These are phyloP conservation scores for Bruchidius siliquastri DNA, from an alignment of 2,888 invertebrate genomes.

Conservation along the genomic window DNA sequence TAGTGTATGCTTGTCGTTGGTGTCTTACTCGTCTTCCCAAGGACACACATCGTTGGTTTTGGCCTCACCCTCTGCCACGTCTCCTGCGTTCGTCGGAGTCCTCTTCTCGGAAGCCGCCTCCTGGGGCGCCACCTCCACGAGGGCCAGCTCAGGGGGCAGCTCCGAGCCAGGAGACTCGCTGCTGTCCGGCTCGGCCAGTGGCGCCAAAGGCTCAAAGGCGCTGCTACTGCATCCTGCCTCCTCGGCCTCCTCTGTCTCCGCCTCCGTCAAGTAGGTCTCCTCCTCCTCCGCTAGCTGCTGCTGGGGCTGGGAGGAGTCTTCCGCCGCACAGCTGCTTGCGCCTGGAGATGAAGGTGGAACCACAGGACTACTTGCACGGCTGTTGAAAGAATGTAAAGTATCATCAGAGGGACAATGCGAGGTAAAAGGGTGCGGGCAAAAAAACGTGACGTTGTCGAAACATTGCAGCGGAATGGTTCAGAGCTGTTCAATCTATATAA, in stretches of 20 bases:
- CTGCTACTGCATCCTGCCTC: conserved; percentile 6
- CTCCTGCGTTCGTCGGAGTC: conserved; percentile 9
- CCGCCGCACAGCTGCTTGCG: conserved; percentile 4
- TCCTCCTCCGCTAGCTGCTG: conserved; percentile 3
- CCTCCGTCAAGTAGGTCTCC: conserved; percentile 13
- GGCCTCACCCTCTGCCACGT: conserved; percentile 41
- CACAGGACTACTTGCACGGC: not conserved
- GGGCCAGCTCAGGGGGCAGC: conserved; percentile 46
- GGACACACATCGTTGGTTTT: conserved; percentile 84
- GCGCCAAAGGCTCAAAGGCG: conserved; percentile 51
- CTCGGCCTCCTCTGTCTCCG: conserved; percentile 11
- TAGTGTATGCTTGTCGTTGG: not conserved
- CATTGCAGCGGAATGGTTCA: no score
- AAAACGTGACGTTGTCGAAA: no score
- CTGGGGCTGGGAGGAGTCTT: no score
- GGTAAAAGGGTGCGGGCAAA: no score
- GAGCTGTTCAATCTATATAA: no score
- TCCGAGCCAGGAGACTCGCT: conserved; percentile 64
- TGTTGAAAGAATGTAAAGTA: not conserved
- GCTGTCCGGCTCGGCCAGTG: conserved; percentile 65
- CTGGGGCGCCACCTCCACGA: conserved; percentile 53
- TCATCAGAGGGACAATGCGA: no score
- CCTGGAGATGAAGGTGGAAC: not conserved
- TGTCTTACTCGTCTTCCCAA: conserved; percentile 92
- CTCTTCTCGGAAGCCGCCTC: conserved; percentile 22